Base-by-base conservation (phyloP, 37 sponge, comb jelly and placozoan genomes). In the Halisarca cf. caerulea region DNA sequence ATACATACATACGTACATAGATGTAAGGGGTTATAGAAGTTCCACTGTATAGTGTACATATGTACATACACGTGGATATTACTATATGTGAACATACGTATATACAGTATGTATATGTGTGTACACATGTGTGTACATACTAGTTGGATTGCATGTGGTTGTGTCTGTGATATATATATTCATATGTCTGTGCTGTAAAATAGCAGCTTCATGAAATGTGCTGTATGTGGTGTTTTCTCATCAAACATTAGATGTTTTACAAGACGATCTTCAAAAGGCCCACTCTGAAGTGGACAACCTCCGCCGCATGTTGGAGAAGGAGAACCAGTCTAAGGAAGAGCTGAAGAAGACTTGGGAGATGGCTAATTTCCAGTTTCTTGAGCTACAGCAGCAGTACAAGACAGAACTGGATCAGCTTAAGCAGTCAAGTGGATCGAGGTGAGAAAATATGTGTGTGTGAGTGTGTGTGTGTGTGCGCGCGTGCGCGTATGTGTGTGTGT, bases 311-410 rank as follows among this genome's bases (percentile, higher is more conserved):
- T 6, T 74, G 45, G 45, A 44, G 2, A 44, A n/a, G 24, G 45
- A 74, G 36, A 43, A 74, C 2, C 45, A 74, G 45, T 74, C 77
- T 34, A 58, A 54, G 0, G 80, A 75, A 24, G 55, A 81, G 47
- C 61, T 89, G 8, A 86, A 80, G 58, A 18, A 86, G 39, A 86
- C 87, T 0, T 93, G 93, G 93, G 84, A 83, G 15, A 36, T 80
- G 30, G 93, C 93, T 51, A 93, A 93, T 45, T 51, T 83, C 3
- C 90, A 89, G 11, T 93, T 93, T 39, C 70, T 93, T 51, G 84
- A 44, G 3, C 39, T 85, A 25, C 90, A 89, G 60, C 87, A 89
- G 20, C 78, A 88, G 54, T 84, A 82, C 58, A 78, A 80, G 55
- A 54, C 60, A 28, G 55, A 88, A 61, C 57, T 92, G 24, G 87